Conservation (phyloP, 2,797 vertebrate species). For the Benthosema pterotum region DNA sequence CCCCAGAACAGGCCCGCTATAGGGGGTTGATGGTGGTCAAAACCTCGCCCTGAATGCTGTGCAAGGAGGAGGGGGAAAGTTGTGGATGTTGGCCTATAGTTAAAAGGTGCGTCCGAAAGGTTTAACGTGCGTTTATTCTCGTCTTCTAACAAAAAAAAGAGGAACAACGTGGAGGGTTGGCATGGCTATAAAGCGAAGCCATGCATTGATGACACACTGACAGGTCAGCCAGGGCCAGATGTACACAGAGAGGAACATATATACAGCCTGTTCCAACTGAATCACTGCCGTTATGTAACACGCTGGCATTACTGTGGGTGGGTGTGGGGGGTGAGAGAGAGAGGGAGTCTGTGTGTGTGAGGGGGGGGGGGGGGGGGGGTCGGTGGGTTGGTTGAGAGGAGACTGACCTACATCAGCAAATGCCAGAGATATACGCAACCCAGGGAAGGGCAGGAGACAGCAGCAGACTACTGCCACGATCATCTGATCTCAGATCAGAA, state of each 20-base stretch:
- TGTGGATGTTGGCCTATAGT: neutral
- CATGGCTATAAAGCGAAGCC: conserved; percentile 40
- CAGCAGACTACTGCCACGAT: conserved; percentile 20
- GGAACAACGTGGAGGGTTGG: conserved; percentile 14
- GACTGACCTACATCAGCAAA: conserved; percentile 71
- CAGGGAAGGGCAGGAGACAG: conserved; percentile 31
- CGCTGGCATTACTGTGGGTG: conserved; percentile 51
- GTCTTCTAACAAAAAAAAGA: conserved; percentile 9
- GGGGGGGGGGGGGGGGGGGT: conserved; percentile 33
- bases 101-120: conserved; percentile 29
- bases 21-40: neutral
- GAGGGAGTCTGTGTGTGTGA: conserved; percentile 10
- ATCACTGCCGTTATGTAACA: conserved; percentile 71
- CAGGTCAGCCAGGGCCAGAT: conserved; percentile 58
- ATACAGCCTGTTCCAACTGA: conserved; percentile 59
- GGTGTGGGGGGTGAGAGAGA: conserved; percentile 24
- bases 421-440: conserved; percentile 60
- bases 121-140: conserved; percentile 36
- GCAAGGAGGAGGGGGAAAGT: neutral
- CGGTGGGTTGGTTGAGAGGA: conserved; percentile 48
- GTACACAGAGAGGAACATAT: conserved; percentile 53
- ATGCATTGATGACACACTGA: conserved; percentile 35
- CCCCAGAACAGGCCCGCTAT: too few relatives aligned
- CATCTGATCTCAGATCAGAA: neutral
- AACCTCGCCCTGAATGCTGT: neutral